Evolutionary conservation across 2,797 vertebrate species (phyloP), one percentile per base, ranked within the genome.

Genomic region (Chaetodon trifasciatus): DNA sequence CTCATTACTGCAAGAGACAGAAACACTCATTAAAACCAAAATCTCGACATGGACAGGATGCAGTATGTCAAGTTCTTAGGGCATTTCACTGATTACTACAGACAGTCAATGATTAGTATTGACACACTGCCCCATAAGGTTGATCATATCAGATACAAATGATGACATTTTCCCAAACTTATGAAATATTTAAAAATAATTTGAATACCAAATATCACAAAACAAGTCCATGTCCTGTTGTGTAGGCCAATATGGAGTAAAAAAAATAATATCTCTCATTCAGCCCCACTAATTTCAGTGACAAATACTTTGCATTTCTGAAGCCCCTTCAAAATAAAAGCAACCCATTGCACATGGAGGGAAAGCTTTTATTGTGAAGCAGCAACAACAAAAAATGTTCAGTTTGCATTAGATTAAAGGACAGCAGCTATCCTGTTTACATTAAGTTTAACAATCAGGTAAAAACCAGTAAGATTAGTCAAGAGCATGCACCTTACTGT

Each of bases 1-100:
- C 79, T 99, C 98, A 3, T 98, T 97, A 89, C 98, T 99, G 82
- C 57, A 66, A 78, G 21, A 76, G 13, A 84, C n/a, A 82, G 19
- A 83, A 16, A 69, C 9, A 44, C 11, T 49, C 4, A 35, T 81
- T 35, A 47, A 6, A 12, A 58, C 24, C 16, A 39, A 74, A 46
- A 72, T 17, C 76, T 5, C 42, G 6, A 61, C 12, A 58, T 5
- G 1, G 5, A 50, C n/a, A 39, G 40, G 1, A 70, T 12, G 9
- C 40, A 52, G 46, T 60, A 44, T 12, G 40, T 66, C 19, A 23
- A 13, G 37, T 23, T 40, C 39, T 40, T 0, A 46, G 32, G 28
- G 28, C 28, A 32, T 49, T 11, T 60, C 53, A 47, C 8, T 5
- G 15, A 23, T 23, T 23, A 52, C 50, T 52, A 23, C 12, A n/a